Evolutionary conservation across 1,140 invertebrate genomes (phyloP), one percentile per base, ranked within the genome.

Genomic region (Euura saliciscinereae): DNA sequence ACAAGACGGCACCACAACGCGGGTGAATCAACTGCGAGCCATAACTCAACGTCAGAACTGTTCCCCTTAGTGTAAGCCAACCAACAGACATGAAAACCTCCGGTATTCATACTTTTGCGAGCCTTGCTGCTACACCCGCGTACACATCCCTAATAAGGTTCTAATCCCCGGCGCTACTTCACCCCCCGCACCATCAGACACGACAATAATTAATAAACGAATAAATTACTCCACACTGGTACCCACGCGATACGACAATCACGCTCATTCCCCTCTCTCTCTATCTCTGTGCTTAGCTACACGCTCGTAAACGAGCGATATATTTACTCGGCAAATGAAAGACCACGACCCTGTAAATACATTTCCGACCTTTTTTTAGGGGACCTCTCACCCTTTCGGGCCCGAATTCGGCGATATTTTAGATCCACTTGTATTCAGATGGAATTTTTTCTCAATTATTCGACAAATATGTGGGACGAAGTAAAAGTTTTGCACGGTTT

Each of bases 21-120:
- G 66, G 66, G 66, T 11, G 28, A 67, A 67, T 69, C 6, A 66
- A 66, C 66, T 43, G 2, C 10, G 43, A 45, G 45, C 68, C 68
- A 45, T 69, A 69, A 69, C 68, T 69, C 68, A 69, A 43, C 11
- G 68, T 69, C 68, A 69, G 68, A 28, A 13, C 8, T 51, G 7
- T 7, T n/a, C 7, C 11, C 46, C 7, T n/a, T 2, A 8, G 7
- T 51, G 46, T 28, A 51, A 51, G 46, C 46, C 46, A 51, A 51
- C 46, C 46, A n/a, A n/a, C 11, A 51, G 46, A 51, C 11, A n/a
- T 2, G 46, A 51, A 51, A 51, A 2, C 46, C 46, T 51, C 46
- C 46, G 7, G 7, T 28, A 28, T 28, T 28, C 28, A 28, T 0
- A 28, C 28, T 28, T 28, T 28, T 28, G 28, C 28, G 28, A 28